A percentile compares a stretch with the other conserved stretches of the same genome.
Conservation (phyloP, 2,797 vertebrate genomes). For the Periparus ater region DNA sequence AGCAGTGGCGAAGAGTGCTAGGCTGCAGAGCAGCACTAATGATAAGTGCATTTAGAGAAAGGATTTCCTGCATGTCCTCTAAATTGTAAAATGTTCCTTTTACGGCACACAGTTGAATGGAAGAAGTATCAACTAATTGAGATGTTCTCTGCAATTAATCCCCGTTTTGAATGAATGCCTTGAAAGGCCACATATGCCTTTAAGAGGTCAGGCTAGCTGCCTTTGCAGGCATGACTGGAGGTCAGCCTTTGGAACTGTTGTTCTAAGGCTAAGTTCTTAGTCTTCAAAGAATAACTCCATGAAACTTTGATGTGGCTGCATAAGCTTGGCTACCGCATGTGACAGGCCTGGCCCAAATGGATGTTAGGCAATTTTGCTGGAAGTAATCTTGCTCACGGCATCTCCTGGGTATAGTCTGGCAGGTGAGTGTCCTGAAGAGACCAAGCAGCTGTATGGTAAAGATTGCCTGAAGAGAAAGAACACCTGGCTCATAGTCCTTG, state of each 20-base stretch:
- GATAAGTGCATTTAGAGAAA: background rate
- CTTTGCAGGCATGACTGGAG: background rate
- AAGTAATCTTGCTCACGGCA: background rate
- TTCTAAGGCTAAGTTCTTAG: background rate
- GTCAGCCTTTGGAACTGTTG: background rate
- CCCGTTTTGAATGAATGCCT: background rate
- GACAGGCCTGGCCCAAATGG: background rate
- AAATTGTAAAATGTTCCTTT: slow-evolving; percentile 16
- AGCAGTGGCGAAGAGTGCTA: background rate
- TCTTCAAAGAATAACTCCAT: background rate
- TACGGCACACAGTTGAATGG: background rate
- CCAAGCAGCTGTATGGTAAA: background rate
- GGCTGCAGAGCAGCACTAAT: background rate
- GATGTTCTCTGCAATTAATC: slow-evolving; percentile 33
- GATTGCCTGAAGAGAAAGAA: background rate
- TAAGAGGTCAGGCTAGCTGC: background rate
- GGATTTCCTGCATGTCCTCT: slow-evolving; percentile 25
- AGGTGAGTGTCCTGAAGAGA: background rate
- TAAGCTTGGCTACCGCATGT: background rate
- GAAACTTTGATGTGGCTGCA: background rate
- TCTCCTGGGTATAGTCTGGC: background rate
- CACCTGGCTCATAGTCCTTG: fast-evolving
- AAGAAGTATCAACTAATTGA: slow-evolving; percentile 14
- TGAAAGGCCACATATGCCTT: background rate
- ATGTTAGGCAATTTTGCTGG: background rate